Percentiles rank a stretch among this genome's conserved stretches.
Conservation (phyloP, 2,113 vertebrate genomes). For the Nematolebias whitei region DNA sequence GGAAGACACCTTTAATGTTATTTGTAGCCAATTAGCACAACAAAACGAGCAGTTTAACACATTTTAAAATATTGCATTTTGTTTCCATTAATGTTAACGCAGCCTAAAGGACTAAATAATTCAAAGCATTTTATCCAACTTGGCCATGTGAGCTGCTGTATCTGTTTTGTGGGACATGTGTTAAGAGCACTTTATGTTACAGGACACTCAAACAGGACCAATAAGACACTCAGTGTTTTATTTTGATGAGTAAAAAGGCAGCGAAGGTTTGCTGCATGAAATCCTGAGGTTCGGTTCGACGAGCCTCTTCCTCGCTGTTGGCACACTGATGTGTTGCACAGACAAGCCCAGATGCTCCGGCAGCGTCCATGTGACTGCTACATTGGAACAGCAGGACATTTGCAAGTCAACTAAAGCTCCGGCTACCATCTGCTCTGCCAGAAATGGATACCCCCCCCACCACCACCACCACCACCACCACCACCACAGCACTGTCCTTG, state of each 20-base stretch:
- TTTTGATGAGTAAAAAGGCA: not conserved
- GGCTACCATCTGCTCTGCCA: conserved; percentile 75
- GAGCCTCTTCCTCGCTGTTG: conserved; percentile 29
- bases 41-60: not conserved
- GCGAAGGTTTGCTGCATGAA: conserved; percentile 19
- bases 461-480: too few relatives aligned
- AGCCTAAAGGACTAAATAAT: not conserved
- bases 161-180: not conserved
- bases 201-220: not conserved
- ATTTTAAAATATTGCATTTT: not conserved
- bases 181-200: not conserved
- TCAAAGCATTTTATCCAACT: not conserved
- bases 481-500: conserved; percentile 31
- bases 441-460: conserved; percentile 34
- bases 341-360: conserved; percentile 74
- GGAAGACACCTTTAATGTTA: not conserved
- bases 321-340: conserved; percentile 45
- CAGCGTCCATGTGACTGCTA: conserved; percentile 60
- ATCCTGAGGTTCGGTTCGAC: conserved; percentile 22
- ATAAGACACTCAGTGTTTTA: conserved; percentile 1
- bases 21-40: not conserved
- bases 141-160: not conserved
- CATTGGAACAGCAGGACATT: conserved; percentile 65
- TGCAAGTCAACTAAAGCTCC: conserved; percentile 73
- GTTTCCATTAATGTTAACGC: not conserved